phyloP scores from a whole-genome alignment of 1,140 invertebrate species.

The Aphelinus certus region DNA sequence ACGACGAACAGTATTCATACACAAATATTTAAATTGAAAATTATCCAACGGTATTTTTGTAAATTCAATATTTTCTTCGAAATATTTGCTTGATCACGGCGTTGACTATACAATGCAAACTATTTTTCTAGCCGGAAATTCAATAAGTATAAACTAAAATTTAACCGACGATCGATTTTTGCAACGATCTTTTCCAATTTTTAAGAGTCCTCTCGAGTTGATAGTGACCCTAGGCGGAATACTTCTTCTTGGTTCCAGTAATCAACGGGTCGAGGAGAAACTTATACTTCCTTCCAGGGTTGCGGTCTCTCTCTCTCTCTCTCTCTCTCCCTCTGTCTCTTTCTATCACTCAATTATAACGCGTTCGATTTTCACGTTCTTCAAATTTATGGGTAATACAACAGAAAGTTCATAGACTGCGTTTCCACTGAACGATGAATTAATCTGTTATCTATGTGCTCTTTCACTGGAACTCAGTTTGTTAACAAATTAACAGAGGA shows the following conservation, averaged over 20 bases:
- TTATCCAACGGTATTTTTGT: slow-evolving; percentile 27
- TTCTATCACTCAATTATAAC: slow-evolving; percentile 9
- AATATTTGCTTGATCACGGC: neutral
- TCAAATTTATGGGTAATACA: slow-evolving; percentile 23
- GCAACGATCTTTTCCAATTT: slow-evolving; percentile 22
- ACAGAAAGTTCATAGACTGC: too few relatives aligned
- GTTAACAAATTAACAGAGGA: too few relatives aligned
- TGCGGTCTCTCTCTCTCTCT: slow-evolving; percentile 7
- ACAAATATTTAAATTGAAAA: slow-evolving; percentile 2
- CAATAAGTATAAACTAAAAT: neutral
- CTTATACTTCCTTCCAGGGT: neutral
- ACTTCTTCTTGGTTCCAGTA: neutral
- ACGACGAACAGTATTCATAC: neutral
- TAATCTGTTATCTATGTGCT: too few relatives aligned
- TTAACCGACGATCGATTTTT: slow-evolving; percentile 17
- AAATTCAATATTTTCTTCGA: slow-evolving; percentile 22
- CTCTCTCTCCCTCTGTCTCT: neutral
- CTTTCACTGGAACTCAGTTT: too few relatives aligned
- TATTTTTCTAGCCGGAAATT: slow-evolving; percentile 35
- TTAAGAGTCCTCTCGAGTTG: slow-evolving; percentile 1
- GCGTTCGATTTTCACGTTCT: slow-evolving; percentile 33
- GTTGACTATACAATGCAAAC: neutral
- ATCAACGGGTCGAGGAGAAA: neutral
- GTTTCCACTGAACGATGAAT: too few relatives aligned
- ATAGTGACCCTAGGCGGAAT: neutral